A percentile compares a stretch with the other conserved stretches of the same genome.
These are phyloP conservation scores for Beaufortia kweichowensis DNA, from an alignment of 2,113 vertebrate genomes.

Conservation along the genomic window DNA sequence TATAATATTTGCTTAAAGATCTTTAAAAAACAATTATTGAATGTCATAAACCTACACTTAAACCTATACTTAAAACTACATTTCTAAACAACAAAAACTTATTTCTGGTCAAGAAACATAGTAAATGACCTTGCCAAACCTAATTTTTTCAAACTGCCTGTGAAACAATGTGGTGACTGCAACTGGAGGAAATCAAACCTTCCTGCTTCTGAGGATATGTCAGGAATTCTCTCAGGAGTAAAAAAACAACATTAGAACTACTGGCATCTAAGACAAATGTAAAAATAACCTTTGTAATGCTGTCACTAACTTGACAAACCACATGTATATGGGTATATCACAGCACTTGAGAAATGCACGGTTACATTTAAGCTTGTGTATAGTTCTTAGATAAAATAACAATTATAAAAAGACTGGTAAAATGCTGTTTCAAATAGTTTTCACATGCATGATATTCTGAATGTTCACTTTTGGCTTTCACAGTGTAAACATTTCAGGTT, in stretches of 20 bases:
- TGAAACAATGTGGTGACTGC: conserved; percentile 6
- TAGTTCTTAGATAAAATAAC: no score
- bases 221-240: background rate
- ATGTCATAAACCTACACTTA: no score
- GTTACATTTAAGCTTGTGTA: no score
- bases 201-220: conserved; percentile 13
- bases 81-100: background rate
- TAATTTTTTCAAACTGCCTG: conserved; percentile 14
- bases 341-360: no score
- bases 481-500: conserved; percentile 13
- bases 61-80: background rate
- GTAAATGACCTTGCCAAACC: conserved; percentile 1
- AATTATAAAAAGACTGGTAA: no score
- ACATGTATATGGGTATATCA: background rate
- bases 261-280: background rate
- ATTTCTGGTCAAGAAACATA: conserved; percentile 33
- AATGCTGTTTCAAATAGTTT: no score
- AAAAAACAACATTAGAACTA: background rate
- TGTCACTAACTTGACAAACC: background rate
- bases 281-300: background rate
- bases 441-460: background rate
- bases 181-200: background rate
- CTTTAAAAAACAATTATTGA: no score
- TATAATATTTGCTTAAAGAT: background rate
- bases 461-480: conserved; percentile 14